Evolutionary conservation across 92 coral and sea anemone genomes (phyloP).

Genomic region (Palythoa caribaeorum): DNA sequence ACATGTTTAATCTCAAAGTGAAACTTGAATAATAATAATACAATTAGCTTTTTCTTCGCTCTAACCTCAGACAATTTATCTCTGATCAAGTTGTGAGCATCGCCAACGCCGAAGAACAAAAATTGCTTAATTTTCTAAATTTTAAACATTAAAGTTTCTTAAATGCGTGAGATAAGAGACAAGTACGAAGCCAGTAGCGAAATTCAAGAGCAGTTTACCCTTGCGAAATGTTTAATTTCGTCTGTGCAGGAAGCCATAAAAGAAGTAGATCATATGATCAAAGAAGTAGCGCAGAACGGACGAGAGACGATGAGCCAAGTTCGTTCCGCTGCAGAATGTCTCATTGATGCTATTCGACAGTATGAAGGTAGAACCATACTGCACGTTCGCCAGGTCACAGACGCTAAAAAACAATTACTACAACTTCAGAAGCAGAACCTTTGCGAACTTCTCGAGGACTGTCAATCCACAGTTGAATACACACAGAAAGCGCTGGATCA

Average conservation of each 20-base stretch:
- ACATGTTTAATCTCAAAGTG: conserved; percentile 31
- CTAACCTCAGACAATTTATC: neutral
- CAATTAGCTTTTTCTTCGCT: neutral
- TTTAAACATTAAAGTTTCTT: neutral
- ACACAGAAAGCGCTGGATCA: conserved; percentile 30
- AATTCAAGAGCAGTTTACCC: neutral
- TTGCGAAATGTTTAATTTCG: conserved; percentile 13
- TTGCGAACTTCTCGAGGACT: conserved; percentile 31
- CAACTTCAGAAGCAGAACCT: conserved; percentile 30
- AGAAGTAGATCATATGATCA: conserved; percentile 16
- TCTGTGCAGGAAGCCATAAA: conserved; percentile 23
- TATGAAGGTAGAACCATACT: conserved; percentile 36
- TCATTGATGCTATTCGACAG: conserved; percentile 32
- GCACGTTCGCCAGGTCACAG: conserved; percentile 29
- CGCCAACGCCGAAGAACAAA: neutral
- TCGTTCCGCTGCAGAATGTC: conserved; percentile 31
- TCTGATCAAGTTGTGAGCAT: neutral
- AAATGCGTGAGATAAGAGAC: neutral
- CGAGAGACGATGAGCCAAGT: conserved; percentile 40
- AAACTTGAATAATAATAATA: conserved; percentile 16
- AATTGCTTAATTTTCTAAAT: neutral
- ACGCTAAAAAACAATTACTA: conserved; percentile 34
- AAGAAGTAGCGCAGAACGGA: conserved; percentile 16
- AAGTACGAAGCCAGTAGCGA: conserved; percentile 29
- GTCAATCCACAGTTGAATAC: conserved; percentile 43